Conservation (phyloP, 2,113 vertebrate species). For the Heliornis fulica region DNA sequence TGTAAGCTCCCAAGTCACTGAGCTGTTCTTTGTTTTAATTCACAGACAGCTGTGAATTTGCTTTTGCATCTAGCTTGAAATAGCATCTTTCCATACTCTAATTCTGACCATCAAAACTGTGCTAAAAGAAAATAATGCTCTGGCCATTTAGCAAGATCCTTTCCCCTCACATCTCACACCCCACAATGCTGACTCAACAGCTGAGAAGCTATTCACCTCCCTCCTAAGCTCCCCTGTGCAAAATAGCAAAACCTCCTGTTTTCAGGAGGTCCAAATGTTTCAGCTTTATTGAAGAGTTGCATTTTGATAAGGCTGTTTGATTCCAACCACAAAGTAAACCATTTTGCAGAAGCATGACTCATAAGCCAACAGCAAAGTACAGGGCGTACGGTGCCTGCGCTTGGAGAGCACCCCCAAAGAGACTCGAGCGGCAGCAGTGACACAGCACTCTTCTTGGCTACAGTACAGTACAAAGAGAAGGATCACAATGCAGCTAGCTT, state of each 20-base stretch:
- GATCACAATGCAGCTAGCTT: background rate
- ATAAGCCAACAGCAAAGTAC: constrained; percentile 29
- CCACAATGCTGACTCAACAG: background rate
- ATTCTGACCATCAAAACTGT: background rate
- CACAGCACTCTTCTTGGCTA: constrained; percentile 24
- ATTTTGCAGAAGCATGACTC: constrained; percentile 8
- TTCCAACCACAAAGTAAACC: background rate
- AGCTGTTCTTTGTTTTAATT: background rate
- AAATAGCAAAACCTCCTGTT: background rate
- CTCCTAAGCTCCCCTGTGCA: background rate
- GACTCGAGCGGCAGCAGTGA: background rate
- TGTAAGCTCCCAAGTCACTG: background rate
- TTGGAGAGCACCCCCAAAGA: constrained; percentile 18
- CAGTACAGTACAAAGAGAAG: background rate
- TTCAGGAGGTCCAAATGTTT: background rate
- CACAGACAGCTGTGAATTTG: background rate
- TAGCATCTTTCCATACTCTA: background rate
- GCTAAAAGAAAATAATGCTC: background rate
- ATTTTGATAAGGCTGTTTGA: constrained; percentile 8
- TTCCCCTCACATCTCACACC: background rate
- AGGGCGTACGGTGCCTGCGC: background rate
- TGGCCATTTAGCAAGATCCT: background rate
- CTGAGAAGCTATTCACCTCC: background rate
- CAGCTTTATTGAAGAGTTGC: background rate
- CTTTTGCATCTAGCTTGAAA: background rate